phyloP scores from a whole-genome alignment of 2,888 invertebrate genomes.

The Tetragonisca angustula region DNA sequence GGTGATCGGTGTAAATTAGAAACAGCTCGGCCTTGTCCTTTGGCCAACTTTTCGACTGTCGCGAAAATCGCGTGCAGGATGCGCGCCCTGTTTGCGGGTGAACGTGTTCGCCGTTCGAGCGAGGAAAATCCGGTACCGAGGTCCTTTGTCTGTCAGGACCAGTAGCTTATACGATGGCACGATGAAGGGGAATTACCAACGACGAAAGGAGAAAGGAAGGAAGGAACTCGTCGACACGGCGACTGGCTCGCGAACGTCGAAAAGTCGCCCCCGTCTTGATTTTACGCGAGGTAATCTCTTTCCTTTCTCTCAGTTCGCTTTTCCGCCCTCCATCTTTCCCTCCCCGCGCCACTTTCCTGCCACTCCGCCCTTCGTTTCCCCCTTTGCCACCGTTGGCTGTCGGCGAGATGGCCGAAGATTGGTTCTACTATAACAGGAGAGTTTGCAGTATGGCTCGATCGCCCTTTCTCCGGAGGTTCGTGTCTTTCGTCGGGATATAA shows the following conservation, averaged over 20 bases:
- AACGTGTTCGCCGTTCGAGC: conserved; percentile 47
- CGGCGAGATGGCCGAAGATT: conserved; percentile 61
- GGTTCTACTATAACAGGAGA: conserved; percentile 53
- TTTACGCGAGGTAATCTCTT: conserved; percentile 71
- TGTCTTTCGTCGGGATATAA: conserved; percentile 67
- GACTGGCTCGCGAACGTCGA: conserved; percentile 66
- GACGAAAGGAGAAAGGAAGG: conserved; percentile 62
- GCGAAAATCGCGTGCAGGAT: conserved; percentile 28
- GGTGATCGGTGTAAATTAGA: conserved; percentile 37
- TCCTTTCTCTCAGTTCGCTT: conserved; percentile 41
- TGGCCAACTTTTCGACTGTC: conserved; percentile 4
- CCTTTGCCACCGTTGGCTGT: conserved; percentile 3
- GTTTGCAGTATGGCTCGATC: conserved; percentile 57
- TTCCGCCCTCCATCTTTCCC: neutral
- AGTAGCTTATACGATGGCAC: conserved; percentile 57
- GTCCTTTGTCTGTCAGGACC: conserved; percentile 61
- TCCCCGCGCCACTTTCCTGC: neutral
- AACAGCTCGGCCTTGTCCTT: neutral
- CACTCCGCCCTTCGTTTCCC: neutral
- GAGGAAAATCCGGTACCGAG: conserved; percentile 49
- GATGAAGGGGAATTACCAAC: conserved; percentile 57
- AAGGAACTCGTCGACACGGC: conserved; percentile 66
- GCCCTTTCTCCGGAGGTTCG: conserved; percentile 34
- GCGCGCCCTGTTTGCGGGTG: conserved; percentile 48
- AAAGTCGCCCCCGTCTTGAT: conserved; percentile 62